phyloP scores from a whole-genome alignment of 2,797 vertebrate species.

The Falco novaeseelandiae region DNA sequence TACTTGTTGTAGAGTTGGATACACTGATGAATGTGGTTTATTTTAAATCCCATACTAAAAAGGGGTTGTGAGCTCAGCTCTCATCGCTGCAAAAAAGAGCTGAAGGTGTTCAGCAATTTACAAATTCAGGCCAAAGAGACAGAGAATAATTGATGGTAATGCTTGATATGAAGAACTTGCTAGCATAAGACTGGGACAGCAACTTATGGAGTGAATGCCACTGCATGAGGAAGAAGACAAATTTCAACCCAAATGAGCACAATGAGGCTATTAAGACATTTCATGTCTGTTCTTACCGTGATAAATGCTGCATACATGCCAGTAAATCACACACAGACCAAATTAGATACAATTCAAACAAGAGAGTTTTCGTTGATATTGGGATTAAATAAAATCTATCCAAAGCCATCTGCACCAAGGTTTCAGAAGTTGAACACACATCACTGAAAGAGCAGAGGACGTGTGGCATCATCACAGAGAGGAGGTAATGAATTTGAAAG shows the following conservation, averaged over 20 bases:
- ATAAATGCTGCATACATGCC: background rate
- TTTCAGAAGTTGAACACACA: background rate
- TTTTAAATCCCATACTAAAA: background rate
- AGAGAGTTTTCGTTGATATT: background rate
- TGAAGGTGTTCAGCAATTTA: background rate
- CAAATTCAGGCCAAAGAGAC: background rate
- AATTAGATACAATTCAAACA: background rate
- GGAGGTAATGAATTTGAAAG: background rate
- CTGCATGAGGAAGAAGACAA: background rate
- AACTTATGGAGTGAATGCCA: background rate
- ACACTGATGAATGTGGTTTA: background rate
- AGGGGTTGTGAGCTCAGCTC: background rate
- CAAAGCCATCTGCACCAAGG: background rate
- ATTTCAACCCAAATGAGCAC: background rate
- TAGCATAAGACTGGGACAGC: fast-evolving
- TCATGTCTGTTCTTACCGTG: background rate
- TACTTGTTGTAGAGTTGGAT: background rate
- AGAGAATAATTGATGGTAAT: background rate
- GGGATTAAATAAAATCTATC: background rate
- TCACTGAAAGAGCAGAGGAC: background rate
- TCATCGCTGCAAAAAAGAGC: background rate
- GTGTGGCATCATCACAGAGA: background rate
- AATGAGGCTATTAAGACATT: background rate
- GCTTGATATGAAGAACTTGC: background rate
- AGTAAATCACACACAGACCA: background rate